Evolutionary conservation across 2,113 vertebrate species (phyloP).

Genomic region (Corapipo altera): DNA sequence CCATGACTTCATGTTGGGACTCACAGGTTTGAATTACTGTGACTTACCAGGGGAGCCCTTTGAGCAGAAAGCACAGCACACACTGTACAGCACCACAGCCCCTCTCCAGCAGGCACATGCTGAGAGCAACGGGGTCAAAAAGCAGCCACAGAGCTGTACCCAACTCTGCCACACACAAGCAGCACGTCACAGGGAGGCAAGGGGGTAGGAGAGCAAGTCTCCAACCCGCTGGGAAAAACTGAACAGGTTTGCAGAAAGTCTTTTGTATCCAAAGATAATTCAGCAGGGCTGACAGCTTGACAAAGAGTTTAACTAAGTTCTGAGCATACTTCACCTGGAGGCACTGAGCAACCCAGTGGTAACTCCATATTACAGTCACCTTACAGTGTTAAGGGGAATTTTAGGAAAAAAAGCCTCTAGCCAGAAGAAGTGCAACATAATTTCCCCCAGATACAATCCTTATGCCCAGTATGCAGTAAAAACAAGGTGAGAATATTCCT

Average conservation of each 20-base stretch:
- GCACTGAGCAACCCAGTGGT: background rate
- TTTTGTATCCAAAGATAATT: background rate
- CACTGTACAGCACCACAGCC: rapidly evolving
- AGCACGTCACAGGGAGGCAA: background rate
- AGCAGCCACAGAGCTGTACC: background rate
- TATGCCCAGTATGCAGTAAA: background rate
- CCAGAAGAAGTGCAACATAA: background rate
- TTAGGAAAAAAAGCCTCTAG: background rate
- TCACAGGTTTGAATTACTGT: background rate
- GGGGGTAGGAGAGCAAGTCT: background rate
- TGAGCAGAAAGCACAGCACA: background rate
- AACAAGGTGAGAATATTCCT: background rate
- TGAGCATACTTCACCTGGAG: background rate
- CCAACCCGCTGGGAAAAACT: background rate
- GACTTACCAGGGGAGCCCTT: background rate
- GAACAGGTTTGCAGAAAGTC: background rate
- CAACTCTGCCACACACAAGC: rapidly evolving
- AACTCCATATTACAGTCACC: background rate
- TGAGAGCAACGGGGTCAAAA: background rate
- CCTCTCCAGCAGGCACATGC: background rate
- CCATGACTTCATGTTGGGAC: rapidly evolving
- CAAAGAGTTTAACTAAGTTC: background rate
- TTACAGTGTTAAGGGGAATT: background rate
- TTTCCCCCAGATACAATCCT: background rate
- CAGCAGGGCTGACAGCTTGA: background rate